Conservation (phyloP, 2,113 vertebrate species). For the Perca schrenkii region DNA sequence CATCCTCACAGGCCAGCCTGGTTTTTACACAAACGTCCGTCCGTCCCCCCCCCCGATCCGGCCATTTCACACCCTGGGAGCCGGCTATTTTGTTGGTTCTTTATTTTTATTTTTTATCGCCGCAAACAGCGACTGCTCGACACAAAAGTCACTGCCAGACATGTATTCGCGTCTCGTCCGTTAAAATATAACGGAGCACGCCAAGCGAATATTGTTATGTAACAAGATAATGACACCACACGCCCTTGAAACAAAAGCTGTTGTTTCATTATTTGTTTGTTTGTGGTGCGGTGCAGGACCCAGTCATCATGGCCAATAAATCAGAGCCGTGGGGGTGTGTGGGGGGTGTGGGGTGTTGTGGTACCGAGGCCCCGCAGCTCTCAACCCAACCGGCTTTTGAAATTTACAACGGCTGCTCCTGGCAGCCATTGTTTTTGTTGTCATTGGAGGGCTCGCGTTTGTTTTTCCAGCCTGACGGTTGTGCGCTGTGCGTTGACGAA, state of each 20-base stretch:
- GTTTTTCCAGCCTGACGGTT: constrained; percentile 42
- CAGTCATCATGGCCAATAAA: constrained; percentile 22
- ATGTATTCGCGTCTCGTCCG: constrained; percentile 18
- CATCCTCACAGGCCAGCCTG: constrained; percentile 52
- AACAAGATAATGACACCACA: constrained; percentile 81
- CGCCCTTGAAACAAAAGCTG: constrained; percentile 84
- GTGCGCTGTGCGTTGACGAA: constrained; percentile 11
- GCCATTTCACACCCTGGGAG: background rate
- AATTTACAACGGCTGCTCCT: constrained; percentile 44
- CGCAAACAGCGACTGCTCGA: background rate
- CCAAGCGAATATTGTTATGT: constrained; percentile 82
- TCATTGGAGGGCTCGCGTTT: constrained; percentile 66
- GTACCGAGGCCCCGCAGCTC: constrained; percentile 37
- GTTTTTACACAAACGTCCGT: constrained; percentile 8
- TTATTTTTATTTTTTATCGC: background rate
- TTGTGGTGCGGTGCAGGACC: constrained; percentile 32
- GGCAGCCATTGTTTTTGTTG: constrained; percentile 84
- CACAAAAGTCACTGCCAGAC: background rate
- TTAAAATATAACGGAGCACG: constrained; percentile 41
- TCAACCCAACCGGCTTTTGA: constrained; percentile 20
- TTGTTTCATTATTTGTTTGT: constrained; percentile 73
- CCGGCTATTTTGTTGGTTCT: too few species aligned
- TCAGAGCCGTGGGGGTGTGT: too few species aligned
- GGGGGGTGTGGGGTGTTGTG: background rate
- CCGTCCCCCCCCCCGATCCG: background rate